phyloP scores from a whole-genome alignment of 2,113 vertebrate species.

The Oreotrochilus melanogaster region DNA sequence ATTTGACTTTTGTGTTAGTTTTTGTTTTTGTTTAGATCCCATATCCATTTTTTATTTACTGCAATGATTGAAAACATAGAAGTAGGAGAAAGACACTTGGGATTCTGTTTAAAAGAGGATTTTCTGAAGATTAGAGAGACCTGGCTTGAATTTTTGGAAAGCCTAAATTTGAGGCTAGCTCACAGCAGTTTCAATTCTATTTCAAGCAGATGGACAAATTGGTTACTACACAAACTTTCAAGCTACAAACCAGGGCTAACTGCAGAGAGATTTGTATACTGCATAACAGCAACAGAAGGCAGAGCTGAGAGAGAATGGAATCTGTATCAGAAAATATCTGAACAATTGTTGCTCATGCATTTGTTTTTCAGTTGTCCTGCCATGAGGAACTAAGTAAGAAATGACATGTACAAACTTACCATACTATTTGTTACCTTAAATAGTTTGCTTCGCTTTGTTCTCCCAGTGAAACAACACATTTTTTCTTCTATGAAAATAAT shows the following conservation, averaged over 20 bases:
- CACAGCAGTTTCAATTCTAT: conserved; percentile 23
- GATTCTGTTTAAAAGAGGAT: background rate
- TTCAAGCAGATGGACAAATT: conserved; percentile 65
- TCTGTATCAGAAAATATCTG: conserved; percentile 1
- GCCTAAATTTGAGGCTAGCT: conserved; percentile 17
- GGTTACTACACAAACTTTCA: conserved; percentile 68
- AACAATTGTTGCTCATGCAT: background rate
- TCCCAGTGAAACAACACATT: fast-evolving
- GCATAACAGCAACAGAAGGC: conserved; percentile 23
- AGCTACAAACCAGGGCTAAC: conserved; percentile 36
- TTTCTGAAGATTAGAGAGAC: conserved; percentile 17
- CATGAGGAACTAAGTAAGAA: background rate
- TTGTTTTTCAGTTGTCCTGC: background rate
- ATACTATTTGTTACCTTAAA: background rate
- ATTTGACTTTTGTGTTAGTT: background rate
- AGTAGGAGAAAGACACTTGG: background rate
- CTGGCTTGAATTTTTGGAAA: conserved; percentile 46
- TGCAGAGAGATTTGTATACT: conserved; percentile 49
- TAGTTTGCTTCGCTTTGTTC: background rate
- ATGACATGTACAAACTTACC: background rate
- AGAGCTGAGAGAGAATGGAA: background rate
- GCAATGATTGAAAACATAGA: background rate
- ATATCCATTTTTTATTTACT: background rate
- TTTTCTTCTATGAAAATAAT: background rate
- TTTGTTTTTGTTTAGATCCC: background rate